Evolutionary conservation across 2,797 vertebrate genomes (phyloP).

Genomic region (Rhinoraja longicauda): DNA sequence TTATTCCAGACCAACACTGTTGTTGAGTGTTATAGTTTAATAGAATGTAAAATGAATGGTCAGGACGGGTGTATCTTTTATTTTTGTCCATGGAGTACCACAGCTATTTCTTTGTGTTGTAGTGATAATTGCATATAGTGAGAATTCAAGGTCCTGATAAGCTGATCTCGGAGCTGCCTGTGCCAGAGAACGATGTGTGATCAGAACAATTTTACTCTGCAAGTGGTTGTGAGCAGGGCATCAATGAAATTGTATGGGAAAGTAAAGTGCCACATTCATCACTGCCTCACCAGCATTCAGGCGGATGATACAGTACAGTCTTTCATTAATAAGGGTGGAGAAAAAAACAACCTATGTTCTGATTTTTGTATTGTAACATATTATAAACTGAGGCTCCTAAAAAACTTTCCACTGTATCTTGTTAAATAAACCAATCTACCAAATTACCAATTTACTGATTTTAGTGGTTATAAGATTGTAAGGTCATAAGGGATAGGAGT

Average conservation of each 20-base stretch:
- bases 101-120: not conserved
- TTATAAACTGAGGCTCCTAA: not conserved
- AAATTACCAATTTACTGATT: no score
- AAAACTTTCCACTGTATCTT: no score
- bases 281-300: not conserved
- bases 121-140: not conserved
- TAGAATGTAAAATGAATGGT: not conserved
- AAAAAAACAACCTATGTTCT: not conserved
- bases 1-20: not conserved
- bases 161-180: not conserved
- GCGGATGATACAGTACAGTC: not conserved
- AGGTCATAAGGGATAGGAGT: no score
- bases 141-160: not conserved
- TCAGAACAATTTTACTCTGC: not conserved
- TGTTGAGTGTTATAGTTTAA: no score
- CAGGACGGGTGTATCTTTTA: no score
- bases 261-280: not conserved
- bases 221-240: not conserved
- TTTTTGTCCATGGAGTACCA: not conserved
- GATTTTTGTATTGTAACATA: not conserved
- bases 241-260: not conserved
- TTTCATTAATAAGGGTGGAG: not conserved
- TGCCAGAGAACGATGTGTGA: conserved; percentile 1
- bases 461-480: no score
- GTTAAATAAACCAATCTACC: no score